These are phyloP conservation scores for Odontomachus brunneus DNA, from an alignment of 1,140 invertebrate genomes.

Conservation along the genomic window DNA sequence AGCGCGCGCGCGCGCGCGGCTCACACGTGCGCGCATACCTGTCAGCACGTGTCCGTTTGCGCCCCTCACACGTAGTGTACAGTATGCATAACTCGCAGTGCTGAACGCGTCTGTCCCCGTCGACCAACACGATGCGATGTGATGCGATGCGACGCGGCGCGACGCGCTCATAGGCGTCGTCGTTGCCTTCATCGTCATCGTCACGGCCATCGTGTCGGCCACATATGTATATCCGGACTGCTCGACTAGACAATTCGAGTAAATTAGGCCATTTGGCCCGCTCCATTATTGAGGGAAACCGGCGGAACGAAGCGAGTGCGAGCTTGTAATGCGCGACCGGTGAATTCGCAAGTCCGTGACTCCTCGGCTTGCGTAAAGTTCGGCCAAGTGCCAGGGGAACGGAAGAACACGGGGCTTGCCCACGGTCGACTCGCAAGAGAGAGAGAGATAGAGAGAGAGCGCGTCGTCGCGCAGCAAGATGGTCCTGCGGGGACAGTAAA, in stretches of 20 bases:
- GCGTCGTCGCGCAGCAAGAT: conserved; percentile 15
- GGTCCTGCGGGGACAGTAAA: conserved; percentile 50
- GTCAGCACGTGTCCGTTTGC: conserved; percentile 61
- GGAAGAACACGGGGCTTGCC: not conserved
- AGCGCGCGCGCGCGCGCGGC: not conserved
- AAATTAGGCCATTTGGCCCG: conserved; percentile 80
- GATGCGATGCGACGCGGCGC: not conserved
- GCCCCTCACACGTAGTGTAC: conserved; percentile 21
- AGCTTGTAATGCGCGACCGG: conserved; percentile 66
- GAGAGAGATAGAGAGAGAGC: too few species aligned
- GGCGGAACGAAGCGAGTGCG: conserved; percentile 63
- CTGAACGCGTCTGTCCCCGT: conserved; percentile 50
- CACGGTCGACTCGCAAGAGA: conserved; percentile 25
- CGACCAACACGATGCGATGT: not conserved
- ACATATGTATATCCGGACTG: conserved; percentile 77
- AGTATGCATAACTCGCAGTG: conserved; percentile 46
- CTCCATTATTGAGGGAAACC: conserved; percentile 80
- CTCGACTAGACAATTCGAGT: conserved; percentile 73
- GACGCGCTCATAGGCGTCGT: conserved; percentile 31
- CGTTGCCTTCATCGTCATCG: conserved; percentile 42
- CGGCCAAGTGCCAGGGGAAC: conserved; percentile 2
- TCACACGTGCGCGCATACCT: conserved; percentile 58
- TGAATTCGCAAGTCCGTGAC: conserved; percentile 73
- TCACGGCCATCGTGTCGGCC: conserved; percentile 12
- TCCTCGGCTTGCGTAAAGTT: conserved; percentile 72